Evolutionary conservation across 2,113 vertebrate genomes (phyloP), one percentile per base, ranked within the genome.

Genomic region (Aix galericulata): DNA sequence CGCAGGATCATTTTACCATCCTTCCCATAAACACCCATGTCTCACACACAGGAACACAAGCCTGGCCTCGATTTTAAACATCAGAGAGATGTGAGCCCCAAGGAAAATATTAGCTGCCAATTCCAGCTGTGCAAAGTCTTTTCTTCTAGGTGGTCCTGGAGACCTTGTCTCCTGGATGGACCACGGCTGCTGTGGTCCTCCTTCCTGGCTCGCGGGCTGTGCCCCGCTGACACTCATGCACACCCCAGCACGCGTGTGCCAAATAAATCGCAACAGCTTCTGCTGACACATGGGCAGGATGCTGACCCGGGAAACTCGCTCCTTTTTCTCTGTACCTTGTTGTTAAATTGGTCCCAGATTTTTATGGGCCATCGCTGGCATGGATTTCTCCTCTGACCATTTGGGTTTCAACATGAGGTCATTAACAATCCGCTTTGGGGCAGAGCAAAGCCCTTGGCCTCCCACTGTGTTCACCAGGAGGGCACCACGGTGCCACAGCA

Each of bases 111-210:
- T 2, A 75, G 23, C 44, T 44, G 7, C 76, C 9, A 13, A 44
- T 75, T 53, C 40, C 13, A 68, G 44, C 56, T 38, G 44, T 42
- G 2, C 8, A 32, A 55, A 59, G 55, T 23, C 22, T 31, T 2
- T 60, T 66, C n/a, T 69, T 27, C 5, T 5, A 4, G 46, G 38
- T 38, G 67, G 16, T 71, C 31, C 52, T 11, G 1, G 40, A 40
- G 20, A 4, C 34, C 34, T 16, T 1, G 6, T 32, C 20, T 38
- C 13, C 50, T 9, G 21, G 22, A 0, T 0, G 62, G 13, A 4
- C 18, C 11, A 0, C 7, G 20, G 16, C 38, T 9, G 0, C 32
- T 5, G 42, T 2, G 17, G 21, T 31, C 3, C 76, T 26, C 53
- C 2, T 17, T 15, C 56, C 68, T 40, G 38, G 50, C 59, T 40